Evolutionary conservation across 37 sponge, comb jelly and placozoan species (phyloP).

Genomic region (Aplysina aerophoba): DNA sequence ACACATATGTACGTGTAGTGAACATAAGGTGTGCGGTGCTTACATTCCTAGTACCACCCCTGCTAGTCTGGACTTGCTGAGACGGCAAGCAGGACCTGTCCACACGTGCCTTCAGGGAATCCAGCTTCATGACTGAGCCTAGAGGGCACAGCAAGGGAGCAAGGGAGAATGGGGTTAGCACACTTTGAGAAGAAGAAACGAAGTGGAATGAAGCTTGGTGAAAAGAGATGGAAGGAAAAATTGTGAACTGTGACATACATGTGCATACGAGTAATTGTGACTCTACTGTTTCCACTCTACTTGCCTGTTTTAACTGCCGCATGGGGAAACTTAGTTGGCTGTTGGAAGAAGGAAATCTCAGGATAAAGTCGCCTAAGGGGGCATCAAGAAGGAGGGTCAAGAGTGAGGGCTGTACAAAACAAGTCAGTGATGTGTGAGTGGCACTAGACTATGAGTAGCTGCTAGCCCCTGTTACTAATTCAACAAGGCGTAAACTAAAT

Average conservation of each 20-base stretch:
- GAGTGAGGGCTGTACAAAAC: too few relatives aligned
- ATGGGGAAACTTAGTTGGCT: conserved; percentile 79
- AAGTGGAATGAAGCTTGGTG: too few relatives aligned
- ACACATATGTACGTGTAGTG: not conserved
- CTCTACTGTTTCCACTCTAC: not conserved
- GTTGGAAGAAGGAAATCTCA: conserved; percentile 95
- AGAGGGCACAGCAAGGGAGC: too few relatives aligned
- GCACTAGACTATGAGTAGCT: too few relatives aligned
- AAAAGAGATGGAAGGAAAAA: not conserved
- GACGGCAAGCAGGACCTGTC: conserved; percentile 55
- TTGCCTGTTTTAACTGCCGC: conserved; percentile 51
- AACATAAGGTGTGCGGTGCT: not conserved
- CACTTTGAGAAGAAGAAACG: too few relatives aligned
- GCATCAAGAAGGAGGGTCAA: not conserved
- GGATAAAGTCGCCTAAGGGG: conserved; percentile 80
- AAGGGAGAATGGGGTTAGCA: too few relatives aligned
- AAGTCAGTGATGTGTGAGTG: too few relatives aligned
- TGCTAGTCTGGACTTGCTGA: conserved; percentile 58
- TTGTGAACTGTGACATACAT: not conserved
- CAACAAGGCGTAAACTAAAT: too few relatives aligned
- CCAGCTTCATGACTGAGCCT: conserved; percentile 21
- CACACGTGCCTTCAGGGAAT: conserved; percentile 68
- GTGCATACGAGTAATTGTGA: not conserved
- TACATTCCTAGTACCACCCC: conserved; percentile 73
- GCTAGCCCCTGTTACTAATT: too few relatives aligned